phyloP scores from a whole-genome alignment of 2,797 vertebrate genomes.

The Natrix natrix region DNA sequence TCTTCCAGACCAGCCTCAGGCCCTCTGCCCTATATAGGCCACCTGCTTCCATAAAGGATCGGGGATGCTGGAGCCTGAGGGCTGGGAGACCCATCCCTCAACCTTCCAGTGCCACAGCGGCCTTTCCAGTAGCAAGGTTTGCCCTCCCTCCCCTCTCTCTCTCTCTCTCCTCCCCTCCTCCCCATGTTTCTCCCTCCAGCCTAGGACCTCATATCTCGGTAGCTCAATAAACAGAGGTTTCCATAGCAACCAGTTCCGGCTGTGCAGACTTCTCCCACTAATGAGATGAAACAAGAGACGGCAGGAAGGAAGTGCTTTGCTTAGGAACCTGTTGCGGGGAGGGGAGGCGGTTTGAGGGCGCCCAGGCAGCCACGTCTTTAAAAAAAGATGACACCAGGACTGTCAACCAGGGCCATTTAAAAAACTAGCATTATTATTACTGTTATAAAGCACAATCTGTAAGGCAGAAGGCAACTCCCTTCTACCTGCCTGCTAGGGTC shows the following conservation, averaged over 20 bases:
- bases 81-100: background rate
- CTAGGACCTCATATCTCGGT: constrained; percentile 57
- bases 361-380: background rate
- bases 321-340: constrained; percentile 48
- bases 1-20: background rate
- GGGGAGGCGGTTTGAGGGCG: constrained; percentile 14
- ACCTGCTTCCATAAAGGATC: background rate
- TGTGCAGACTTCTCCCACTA: constrained; percentile 37
- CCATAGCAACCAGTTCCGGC: constrained; percentile 63
- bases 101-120: background rate
- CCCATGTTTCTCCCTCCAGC: constrained; percentile 44
- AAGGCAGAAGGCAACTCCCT: background rate
- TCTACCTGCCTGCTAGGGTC: background rate
- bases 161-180: background rate
- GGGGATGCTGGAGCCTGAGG: too few relatives aligned
- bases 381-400: background rate
- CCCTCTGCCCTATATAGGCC: background rate
- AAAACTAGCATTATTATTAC: background rate
- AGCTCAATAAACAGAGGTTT: constrained; percentile 66
- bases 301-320: constrained; percentile 68
- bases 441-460: background rate
- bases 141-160: background rate
- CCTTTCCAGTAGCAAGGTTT: background rate
- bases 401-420: background rate
- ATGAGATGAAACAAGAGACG: constrained; percentile 63